phyloP scores from a whole-genome alignment of 2,797 vertebrate genomes.

The Naso thynnoides region DNA sequence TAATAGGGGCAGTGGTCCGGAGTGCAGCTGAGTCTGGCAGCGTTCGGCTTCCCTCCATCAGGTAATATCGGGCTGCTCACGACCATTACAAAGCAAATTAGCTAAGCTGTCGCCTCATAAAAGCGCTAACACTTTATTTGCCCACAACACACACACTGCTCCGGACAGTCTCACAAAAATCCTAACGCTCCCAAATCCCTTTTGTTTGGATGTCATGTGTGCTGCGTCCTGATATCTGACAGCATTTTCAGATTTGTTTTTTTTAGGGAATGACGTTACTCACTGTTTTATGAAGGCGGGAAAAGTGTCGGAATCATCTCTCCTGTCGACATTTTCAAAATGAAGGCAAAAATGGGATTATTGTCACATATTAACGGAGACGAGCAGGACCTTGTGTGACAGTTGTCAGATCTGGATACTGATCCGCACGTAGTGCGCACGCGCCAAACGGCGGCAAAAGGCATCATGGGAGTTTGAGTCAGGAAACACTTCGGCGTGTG shows the following conservation, averaged over 20 bases:
- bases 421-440: conserved; percentile 49
- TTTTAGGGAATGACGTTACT: conserved; percentile 47
- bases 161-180: background rate
- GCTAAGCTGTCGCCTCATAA: background rate
- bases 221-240: conserved; percentile 1
- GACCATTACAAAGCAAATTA: background rate
- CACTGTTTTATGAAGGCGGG: conserved; percentile 60
- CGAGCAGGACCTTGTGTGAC: conserved; percentile 36
- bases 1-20: conserved; percentile 34
- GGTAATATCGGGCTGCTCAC: background rate
- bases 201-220: conserved; percentile 56
- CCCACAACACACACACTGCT: background rate
- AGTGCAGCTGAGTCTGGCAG: background rate
- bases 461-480: conserved; percentile 68
- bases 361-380: conserved; percentile 19
- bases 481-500: no score
- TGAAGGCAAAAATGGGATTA: conserved; percentile 23
- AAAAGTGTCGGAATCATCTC: background rate
- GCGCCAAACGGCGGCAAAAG: conserved; percentile 11
- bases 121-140: background rate
- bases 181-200: conserved; percentile 44
- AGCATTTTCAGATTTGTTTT: conserved; percentile 5
- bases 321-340: conserved; percentile 50
- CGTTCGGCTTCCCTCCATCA: conserved; percentile 1
- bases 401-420: conserved; percentile 46